Evolutionary conservation across 2,797 vertebrate genomes (phyloP).

Genomic region (Oryzias sinensis): DNA sequence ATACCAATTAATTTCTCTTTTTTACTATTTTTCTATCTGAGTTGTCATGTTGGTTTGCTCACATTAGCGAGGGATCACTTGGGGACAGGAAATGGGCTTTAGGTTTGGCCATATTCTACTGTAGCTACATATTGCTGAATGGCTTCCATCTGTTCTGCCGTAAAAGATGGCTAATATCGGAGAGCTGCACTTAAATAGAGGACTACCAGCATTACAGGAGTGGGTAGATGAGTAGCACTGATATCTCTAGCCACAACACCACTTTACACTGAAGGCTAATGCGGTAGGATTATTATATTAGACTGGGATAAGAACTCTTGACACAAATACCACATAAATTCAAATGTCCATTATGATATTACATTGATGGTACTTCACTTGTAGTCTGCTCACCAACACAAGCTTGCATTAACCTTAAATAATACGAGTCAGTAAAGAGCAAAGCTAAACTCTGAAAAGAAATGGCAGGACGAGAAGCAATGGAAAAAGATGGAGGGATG

Average conservation of each 20-base stretch:
- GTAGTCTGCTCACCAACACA: conserved; percentile 34
- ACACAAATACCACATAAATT: conserved; percentile 38
- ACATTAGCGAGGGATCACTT: conserved; percentile 78
- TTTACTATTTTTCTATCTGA: conserved; percentile 67
- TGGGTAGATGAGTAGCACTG: conserved; percentile 77
- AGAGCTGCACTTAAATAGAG: conserved; percentile 60
- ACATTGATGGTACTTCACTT: conserved; percentile 57
- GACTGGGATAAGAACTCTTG: conserved; percentile 68
- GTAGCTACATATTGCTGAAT: conserved; percentile 78
- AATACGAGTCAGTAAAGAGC: conserved; percentile 32
- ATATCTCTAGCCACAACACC: conserved; percentile 72
- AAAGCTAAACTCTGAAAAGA: conserved; percentile 31
- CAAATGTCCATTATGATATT: conserved; percentile 42
- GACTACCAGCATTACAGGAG: conserved; percentile 74
- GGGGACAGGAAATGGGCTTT: conserved; percentile 80
- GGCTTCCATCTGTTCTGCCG: conserved; percentile 78
- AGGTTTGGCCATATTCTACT: conserved; percentile 74
- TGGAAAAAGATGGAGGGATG: conserved; percentile 65
- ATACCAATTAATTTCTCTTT: conserved; percentile 15
- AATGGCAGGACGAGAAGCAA: conserved; percentile 58
- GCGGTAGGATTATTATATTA: conserved; percentile 79
- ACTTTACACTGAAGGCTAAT: conserved; percentile 75
- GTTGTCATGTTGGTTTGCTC: conserved; percentile 80
- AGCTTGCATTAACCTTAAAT: conserved; percentile 53
- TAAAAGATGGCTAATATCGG: conserved; percentile 72